Conservation (phyloP, 2,888 invertebrate species). For the Ennomos quercinarius region DNA sequence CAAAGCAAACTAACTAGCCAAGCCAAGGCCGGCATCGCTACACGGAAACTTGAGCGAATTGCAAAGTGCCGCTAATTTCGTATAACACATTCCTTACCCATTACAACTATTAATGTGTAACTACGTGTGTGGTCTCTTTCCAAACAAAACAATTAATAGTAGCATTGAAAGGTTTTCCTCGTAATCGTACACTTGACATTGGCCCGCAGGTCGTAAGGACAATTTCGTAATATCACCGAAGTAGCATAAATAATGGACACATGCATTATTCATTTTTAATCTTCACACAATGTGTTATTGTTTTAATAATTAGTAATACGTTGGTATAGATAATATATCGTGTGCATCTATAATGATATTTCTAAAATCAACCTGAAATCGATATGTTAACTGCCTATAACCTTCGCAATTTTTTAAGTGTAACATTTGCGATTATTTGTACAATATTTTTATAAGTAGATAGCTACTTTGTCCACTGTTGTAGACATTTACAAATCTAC, state of each 20-base stretch:
- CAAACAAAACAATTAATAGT: conserved; percentile 36
- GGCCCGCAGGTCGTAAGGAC: conserved; percentile 42
- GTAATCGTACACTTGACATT: conserved; percentile 79
- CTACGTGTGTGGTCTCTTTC: conserved; percentile 37
- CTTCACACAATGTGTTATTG: conserved; percentile 21
- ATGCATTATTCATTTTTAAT: conserved; percentile 3
- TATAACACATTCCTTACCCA: conserved; percentile 35
- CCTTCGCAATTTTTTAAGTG: too few relatives aligned
- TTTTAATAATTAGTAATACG: conserved; percentile 2
- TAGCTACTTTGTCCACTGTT: too few relatives aligned
- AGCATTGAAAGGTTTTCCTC: conserved; percentile 56
- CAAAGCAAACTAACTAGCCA: conserved; percentile 43
- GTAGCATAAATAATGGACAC: conserved; percentile 30
- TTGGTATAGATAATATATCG: too few relatives aligned
- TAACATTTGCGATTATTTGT: too few relatives aligned
- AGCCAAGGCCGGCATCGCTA: conserved; percentile 58
- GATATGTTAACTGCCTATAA: too few relatives aligned
- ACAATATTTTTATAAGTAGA: too few relatives aligned
- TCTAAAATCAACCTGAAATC: too few relatives aligned
- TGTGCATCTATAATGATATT: too few relatives aligned
- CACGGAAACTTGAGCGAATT: conserved; percentile 66
- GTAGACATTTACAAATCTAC: too few relatives aligned
- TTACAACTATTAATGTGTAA: conserved; percentile 12
- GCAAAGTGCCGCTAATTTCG: conserved; percentile 62
- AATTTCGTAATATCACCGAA: conserved; percentile 61